A percentile compares a stretch with the other conserved stretches of the same genome.
Conservation (phyloP, 2,888 invertebrate genomes). For the Petrolisthes cinctipes region DNA sequence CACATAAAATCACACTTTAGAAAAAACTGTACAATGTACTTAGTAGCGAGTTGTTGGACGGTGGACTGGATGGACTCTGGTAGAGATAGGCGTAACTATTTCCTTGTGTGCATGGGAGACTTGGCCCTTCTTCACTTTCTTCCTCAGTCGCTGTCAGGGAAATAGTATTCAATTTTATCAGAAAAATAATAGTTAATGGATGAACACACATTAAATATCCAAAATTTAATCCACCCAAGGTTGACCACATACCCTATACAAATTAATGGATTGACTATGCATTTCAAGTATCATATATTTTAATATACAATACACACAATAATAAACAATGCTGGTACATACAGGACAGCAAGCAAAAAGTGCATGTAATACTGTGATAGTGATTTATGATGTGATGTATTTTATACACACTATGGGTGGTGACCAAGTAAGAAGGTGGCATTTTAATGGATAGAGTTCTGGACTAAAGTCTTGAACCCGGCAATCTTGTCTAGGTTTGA, state of each 20-base stretch:
- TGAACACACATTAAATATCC: neutral
- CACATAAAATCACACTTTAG: neutral
- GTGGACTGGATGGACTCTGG: neutral
- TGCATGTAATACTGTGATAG: too few species aligned
- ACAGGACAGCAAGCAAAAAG: too few species aligned
- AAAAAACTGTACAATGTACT: neutral
- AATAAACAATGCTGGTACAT: too few species aligned
- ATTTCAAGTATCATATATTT: neutral
- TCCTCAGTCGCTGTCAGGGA: conserved; percentile 47
- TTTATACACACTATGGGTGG: too few species aligned
- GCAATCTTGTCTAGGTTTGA: too few species aligned
- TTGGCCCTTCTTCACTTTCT: conserved; percentile 39
- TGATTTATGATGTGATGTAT: too few species aligned
- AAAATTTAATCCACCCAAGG: neutral
- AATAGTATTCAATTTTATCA: neutral
- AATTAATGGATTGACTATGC: neutral
- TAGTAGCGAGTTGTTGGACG: neutral
- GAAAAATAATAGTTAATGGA: neutral
- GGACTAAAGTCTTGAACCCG: too few species aligned
- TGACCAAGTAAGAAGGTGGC: too few species aligned
- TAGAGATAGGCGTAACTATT: conserved; percentile 18
- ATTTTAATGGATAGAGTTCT: too few species aligned
- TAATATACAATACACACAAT: too few species aligned
- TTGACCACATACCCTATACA: neutral
- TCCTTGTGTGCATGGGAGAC: conserved; percentile 56